A percentile compares a stretch with the other conserved stretches of the same genome.
Conservation (phyloP, 2,888 invertebrate species). For the Bugulina stolonifera region DNA sequence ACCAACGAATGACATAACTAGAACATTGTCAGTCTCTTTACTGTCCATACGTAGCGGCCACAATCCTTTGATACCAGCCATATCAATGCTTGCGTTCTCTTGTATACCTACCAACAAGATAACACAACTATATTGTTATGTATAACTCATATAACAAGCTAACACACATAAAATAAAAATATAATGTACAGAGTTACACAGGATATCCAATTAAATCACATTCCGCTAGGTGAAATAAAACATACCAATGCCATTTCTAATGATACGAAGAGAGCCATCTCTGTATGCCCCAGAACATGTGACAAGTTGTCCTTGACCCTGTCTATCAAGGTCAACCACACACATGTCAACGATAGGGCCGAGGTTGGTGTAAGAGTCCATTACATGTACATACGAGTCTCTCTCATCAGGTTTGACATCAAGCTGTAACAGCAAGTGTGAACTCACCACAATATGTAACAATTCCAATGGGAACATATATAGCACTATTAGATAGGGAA, state of each 20-base stretch:
- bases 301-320: constrained; percentile 81
- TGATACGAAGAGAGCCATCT: constrained; percentile 92
- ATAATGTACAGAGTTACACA: no score
- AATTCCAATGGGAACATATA: background rate
- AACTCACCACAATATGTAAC: background rate
- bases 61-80: constrained; percentile 94
- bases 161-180: no score
- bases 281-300: constrained; percentile 96
- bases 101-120: constrained; percentile 61
- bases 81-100: constrained; percentile 93
- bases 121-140: no score
- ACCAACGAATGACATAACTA: constrained; percentile 92
- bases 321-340: constrained; percentile 88
- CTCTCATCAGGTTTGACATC: constrained; percentile 75
- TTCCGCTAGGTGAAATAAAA: background rate
- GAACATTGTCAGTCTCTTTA: constrained; percentile 67
- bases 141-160: no score
- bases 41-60: constrained; percentile 81
- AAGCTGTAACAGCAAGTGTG: constrained; percentile 54
- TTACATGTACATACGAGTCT: constrained; percentile 81
- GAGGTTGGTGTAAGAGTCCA: constrained; percentile 94
- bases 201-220: background rate
- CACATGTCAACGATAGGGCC: constrained; percentile 98
- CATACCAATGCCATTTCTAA: constrained; percentile 89
- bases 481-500: no score